Conservation (phyloP, 2,888 invertebrate genomes). For the Drosophila fungiperda region DNA sequence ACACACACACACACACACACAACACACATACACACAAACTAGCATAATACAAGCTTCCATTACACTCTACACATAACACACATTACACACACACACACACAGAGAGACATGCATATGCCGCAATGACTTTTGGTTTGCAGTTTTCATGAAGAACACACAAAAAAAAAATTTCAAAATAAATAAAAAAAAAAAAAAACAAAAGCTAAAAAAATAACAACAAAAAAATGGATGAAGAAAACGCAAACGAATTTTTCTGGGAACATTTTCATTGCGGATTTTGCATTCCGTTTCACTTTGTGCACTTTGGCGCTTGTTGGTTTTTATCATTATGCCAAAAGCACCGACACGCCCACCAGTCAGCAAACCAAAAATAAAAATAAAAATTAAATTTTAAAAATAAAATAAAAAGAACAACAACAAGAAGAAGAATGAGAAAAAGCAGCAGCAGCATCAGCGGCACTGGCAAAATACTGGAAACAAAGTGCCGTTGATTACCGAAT, state of each 20-base stretch:
- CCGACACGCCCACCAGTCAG: constrained; percentile 43
- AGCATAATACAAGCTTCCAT: neutral
- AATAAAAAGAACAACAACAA: neutral
- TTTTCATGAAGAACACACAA: constrained; percentile 45
- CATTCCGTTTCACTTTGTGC: constrained; percentile 50
- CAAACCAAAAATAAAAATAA: constrained; percentile 4
- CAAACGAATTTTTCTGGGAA: constrained; percentile 33
- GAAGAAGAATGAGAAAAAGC: neutral
- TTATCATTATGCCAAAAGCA: constrained; percentile 66
- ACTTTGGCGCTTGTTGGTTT: constrained; percentile 62
- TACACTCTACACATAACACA: neutral
- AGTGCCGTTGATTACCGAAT: constrained; percentile 49
- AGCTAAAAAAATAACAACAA: neutral
- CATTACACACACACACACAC: constrained; percentile 2
- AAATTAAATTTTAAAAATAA: constrained; percentile 10
- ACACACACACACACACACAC: neutral
- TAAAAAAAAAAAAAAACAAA: neutral
- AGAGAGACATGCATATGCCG: constrained; percentile 20
- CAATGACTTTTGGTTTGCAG: constrained; percentile 60
- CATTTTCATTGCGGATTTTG: constrained; percentile 49
- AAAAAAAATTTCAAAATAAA: constrained; percentile 11
- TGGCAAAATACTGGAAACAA: constrained; percentile 26
- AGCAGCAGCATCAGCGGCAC: neutral
- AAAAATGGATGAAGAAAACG: constrained; percentile 4
- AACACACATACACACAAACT: neutral